Evolutionary conservation across 1,140 invertebrate species (phyloP), one percentile per base, ranked within the genome.

Genomic region (Phortica variegata): DNA sequence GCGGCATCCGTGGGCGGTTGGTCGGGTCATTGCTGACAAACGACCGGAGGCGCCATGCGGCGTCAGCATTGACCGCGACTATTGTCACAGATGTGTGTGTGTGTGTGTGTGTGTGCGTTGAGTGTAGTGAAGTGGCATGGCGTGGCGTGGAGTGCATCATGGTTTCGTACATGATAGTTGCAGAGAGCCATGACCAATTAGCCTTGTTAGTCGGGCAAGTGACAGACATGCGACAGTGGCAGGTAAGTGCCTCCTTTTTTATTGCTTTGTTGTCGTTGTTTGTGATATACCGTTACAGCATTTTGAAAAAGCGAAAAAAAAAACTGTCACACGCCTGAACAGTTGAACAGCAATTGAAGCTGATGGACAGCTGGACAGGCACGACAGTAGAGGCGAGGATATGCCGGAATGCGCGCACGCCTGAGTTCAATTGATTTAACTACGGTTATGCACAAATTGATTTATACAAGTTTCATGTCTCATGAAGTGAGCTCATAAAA

Each of bases 371-470:
- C 12, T 10, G 33, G 33, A 10, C 33, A 34, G 49, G 46, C 68
- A 50, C 60, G 63, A 55, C 63, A 68, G 53, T 63, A 51, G 46
- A 68, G n/a, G n/a, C n/a, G n/a, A n/a, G n/a, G n/a, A n/a, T n/a
- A n/a, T n/a, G n/a, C n/a, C n/a, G n/a, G n/a, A n/a, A n/a, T n/a
- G n/a, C n/a, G n/a, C 54, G 63, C 63, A 68, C 63, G 63, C 65
- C 54, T 62, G 41, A 68, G 63, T 68, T 68, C 63, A 68, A 68
- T 68, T 68, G 63, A 68, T 68, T 68, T 68, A 68, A 68, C 63
- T 26, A 6, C 5, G 10, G 23, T 10, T 26, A 26, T 26, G 23
- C 23, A 10, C 23, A 26, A 26, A 26, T 26, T 26, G 23, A 26
- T 26, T 26, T 26, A 68, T 68, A 60, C 68, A 68, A 68, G 60